Conservation (phyloP, 2,888 invertebrate species). For the Tineola bisselliella region DNA sequence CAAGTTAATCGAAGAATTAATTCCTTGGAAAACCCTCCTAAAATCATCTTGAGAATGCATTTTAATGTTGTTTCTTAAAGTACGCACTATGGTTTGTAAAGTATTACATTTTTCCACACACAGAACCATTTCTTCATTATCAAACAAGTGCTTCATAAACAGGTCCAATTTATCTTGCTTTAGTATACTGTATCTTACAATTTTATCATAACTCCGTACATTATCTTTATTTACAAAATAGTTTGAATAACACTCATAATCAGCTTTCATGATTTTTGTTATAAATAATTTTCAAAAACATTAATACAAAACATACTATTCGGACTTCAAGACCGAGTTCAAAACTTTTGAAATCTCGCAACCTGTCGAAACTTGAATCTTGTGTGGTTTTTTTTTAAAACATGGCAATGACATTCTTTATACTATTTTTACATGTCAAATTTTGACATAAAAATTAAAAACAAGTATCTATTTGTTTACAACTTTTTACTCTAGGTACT, state of each 20-base stretch:
- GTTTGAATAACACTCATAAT: slow-evolving; percentile 33
- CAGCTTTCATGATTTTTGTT: not conserved
- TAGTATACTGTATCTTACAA: slow-evolving; percentile 32
- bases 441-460: too few relatives aligned
- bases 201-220: slow-evolving; percentile 41
- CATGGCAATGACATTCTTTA: too few relatives aligned
- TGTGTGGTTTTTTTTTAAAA: too few relatives aligned
- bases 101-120: slow-evolving; percentile 25
- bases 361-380: not conserved
- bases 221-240: slow-evolving; percentile 53
- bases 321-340: too few relatives aligned
- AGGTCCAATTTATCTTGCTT: slow-evolving; percentile 24
- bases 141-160: slow-evolving; percentile 28
- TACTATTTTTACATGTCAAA: too few relatives aligned
- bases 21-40: slow-evolving; percentile 30
- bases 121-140: slow-evolving; percentile 24
- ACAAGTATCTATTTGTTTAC: too few relatives aligned
- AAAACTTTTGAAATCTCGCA: not conserved
- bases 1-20: slow-evolving; percentile 18
- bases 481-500: too few relatives aligned
- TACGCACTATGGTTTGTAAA: slow-evolving; percentile 26
- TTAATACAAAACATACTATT: too few relatives aligned
- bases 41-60: slow-evolving; percentile 37
- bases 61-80: slow-evolving; percentile 32
- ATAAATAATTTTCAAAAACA: not conserved